Base-by-base conservation (phyloP, 2,888 invertebrate genomes). In the Lepas anatifera region DNA sequence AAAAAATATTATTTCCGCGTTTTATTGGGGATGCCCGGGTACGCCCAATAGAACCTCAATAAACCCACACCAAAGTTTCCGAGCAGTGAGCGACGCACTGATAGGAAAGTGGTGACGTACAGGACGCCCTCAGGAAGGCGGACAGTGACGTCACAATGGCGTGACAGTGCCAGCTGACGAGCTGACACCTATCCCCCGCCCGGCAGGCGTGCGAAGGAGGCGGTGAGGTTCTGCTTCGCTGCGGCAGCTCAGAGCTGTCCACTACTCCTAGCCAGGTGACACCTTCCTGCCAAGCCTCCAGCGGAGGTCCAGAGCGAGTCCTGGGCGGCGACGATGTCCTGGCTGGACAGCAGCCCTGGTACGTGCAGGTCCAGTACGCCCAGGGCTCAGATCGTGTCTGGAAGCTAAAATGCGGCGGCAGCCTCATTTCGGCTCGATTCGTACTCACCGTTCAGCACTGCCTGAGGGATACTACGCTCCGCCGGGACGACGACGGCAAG, bases 321-420 rank as follows among this genome's bases (percentile, higher is more conserved):
- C 66, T 66, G 25, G 66, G 66, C 39, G 66, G 66, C 66, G 22
- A 18, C 25, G 39, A n/a, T 16, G 66, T 25, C 66, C 25, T 18
- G 4, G 39, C 39, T 39, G 39, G 25, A 13, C 25, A 66, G 25
- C 39, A 39, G 25, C 39, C 66, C 7, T 66, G 66, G 66, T 66
- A 27, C 39, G 66, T 39, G 25, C 66, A 66, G 11, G 18, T 43
- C 66, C 11, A 39, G 25, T 37, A 66, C 66, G 66, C 39, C 37
- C 11, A 25, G 16, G 39, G 39, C 39, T 66, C 25, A 39, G 66
- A 37, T n/a, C 39, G 39, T 13, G 66, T 3, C 43, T 43, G 43
- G n/a, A 37, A 41, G 37, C 66, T 66, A 13, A 66, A 66, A 27
- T 66, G 66, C 66, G 66, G 66, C 66, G 66, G 39, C 39, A 66